These are phyloP conservation scores for Scaptomyza cyrtandrae DNA, from an alignment of 2,888 invertebrate species.

Conservation along the genomic window DNA sequence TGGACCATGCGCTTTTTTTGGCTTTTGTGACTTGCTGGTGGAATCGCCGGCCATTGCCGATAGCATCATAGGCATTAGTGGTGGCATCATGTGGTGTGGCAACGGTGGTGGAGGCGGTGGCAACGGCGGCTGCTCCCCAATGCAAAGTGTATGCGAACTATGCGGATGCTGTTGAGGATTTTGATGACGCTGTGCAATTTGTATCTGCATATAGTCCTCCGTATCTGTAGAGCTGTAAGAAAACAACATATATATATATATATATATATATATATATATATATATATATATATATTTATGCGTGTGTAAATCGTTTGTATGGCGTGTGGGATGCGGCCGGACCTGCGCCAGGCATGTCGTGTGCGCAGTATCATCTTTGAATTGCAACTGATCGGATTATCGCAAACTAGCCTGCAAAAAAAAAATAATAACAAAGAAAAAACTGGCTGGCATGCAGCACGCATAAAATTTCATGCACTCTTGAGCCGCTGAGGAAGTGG, in stretches of 20 bases:
- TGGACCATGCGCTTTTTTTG: conserved; percentile 68
- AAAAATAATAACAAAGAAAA: background rate
- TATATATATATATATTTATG: background rate
- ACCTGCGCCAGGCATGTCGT: conserved; percentile 81
- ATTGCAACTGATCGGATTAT: conserved; percentile 71
- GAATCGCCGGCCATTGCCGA: conserved; percentile 71
- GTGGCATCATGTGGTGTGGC: conserved; percentile 85
- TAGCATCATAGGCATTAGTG: conserved; percentile 85
- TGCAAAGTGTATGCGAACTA: conserved; percentile 68
- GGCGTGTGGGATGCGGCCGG: conserved; percentile 8
- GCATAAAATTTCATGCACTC: conserved; percentile 81
- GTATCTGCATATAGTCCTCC: conserved; percentile 86
- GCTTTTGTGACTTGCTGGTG: conserved; percentile 71
- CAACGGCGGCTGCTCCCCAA: conserved; percentile 80
- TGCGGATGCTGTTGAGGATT: conserved; percentile 45
- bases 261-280: background rate
- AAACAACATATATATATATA: background rate
- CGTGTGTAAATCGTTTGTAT: background rate
- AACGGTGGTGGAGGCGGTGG: conserved; percentile 85
- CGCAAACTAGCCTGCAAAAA: conserved; percentile 25
- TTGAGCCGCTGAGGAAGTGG: conserved; percentile 63
- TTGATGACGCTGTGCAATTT: conserved; percentile 84
- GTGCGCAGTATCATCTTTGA: conserved; percentile 81
- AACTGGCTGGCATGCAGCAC: conserved; percentile 64
- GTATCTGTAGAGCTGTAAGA: conserved; percentile 83